Evolutionary conservation across 2,888 invertebrate genomes (phyloP), one percentile per base, ranked within the genome.

Genomic region (Biston betularia): DNA sequence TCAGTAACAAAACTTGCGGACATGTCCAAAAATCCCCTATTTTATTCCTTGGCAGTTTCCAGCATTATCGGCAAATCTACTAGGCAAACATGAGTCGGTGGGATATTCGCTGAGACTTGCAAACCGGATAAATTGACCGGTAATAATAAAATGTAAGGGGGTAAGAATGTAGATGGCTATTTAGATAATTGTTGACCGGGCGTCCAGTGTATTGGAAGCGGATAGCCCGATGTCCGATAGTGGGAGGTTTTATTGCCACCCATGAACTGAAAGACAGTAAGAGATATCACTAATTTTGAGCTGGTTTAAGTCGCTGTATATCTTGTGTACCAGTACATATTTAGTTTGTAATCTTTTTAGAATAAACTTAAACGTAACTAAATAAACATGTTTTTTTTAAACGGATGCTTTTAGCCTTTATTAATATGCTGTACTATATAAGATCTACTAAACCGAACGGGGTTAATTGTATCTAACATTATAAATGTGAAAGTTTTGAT

Each of bases 131-230:
- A 93, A 94, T 93, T 93, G 94, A 91, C 93, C 93, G 92, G 92
- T 90, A 92, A 91, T 94, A 93, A 94, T 93, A 94, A 94, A 94
- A 90, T 87, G 92, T 91, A 94, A 93, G 92, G 91, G n/a, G 93
- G 93, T 93, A 93, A 92, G 92, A 93, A 93, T 92, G 92, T 90
- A 94, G 94, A 94, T 94, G 89, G 93, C 94, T 91, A 94, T 94
- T 94, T 94, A 94, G 94, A 94, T 94, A 94, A 94, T 94, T 94
- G 93, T 92, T 89, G 83, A 89, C 90, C 81, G 72, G 69, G 75
- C 75, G 78, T 76, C 79, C 86, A 92, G 90, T 93, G 92, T 93
- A 93, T 93, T 84, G 93, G 93, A 93, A 93, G 90, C 78, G 81
- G 70, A 74, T 69, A 72, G 74, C 68, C 76, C 82, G 90, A 89